phyloP scores from a whole-genome alignment of 2,113 vertebrate genomes.

The Gambusia affinis region DNA sequence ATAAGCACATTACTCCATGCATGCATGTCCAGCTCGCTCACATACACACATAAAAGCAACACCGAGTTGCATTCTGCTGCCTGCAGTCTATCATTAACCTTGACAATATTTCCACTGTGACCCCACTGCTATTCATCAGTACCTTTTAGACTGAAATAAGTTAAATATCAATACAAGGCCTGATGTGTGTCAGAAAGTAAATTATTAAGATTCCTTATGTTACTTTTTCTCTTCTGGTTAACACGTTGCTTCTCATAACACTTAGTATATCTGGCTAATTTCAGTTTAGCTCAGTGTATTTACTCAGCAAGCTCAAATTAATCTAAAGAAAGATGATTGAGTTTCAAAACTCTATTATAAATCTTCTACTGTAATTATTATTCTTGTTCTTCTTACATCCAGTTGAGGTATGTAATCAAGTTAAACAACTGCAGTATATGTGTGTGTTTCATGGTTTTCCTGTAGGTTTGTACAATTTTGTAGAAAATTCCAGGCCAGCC shows the following conservation, averaged over 20 bases:
- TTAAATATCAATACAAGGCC: slow-evolving; percentile 42
- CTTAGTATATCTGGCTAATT: neutral
- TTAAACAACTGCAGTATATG: too few species aligned
- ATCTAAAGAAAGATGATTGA: neutral
- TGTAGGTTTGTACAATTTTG: neutral
- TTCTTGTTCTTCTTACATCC: too few species aligned
- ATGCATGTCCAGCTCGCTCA: slow-evolving; percentile 22
- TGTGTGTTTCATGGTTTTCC: too few species aligned
- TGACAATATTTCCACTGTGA: slow-evolving; percentile 70
- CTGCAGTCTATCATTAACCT: slow-evolving; percentile 74
- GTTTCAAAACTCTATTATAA: neutral
- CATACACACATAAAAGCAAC: slow-evolving; percentile 18
- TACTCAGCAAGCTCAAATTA: neutral
- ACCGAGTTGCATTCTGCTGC: slow-evolving; percentile 47
- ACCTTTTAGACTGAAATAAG: slow-evolving; percentile 37
- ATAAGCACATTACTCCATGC: slow-evolving; percentile 61
- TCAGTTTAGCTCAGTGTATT: neutral
- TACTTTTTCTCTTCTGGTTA: neutral
- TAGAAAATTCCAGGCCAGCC: neutral
- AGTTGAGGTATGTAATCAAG: neutral
- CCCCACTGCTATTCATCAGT: slow-evolving; percentile 32
- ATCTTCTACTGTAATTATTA: neutral
- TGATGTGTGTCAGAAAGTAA: slow-evolving; percentile 19
- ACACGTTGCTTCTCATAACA: neutral
- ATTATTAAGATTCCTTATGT: neutral